phyloP scores from a whole-genome alignment of 2,797 vertebrate species.

The Rhabdophis nuchalis region DNA sequence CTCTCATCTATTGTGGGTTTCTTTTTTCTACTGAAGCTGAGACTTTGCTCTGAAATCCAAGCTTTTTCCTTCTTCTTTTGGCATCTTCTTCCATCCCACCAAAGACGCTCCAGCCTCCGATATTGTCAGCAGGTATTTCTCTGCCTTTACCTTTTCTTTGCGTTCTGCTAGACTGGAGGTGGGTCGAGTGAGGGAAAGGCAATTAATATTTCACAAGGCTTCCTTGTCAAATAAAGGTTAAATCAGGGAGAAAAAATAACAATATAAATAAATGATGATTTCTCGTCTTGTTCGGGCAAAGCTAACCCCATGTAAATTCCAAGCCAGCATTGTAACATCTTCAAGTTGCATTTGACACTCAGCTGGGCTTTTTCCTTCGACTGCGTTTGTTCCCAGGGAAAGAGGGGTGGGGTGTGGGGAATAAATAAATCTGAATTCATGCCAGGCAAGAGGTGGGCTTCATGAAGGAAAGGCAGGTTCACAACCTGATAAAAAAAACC shows the following conservation, averaged over 20 bases:
- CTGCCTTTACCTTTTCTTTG: slow-evolving; percentile 36
- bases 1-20: neutral
- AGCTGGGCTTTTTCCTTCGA: neutral
- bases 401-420: neutral
- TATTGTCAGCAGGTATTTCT: neutral
- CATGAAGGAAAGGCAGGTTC: neutral
- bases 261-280: slow-evolving; percentile 55
- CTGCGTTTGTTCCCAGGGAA: neutral
- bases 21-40: neutral
- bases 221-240: slow-evolving; percentile 56
- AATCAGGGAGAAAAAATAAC: slow-evolving; percentile 42
- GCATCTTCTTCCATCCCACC: neutral
- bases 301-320: slow-evolving; percentile 42
- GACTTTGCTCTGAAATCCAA: neutral
- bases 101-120: rapidly evolving
- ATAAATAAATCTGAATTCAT: neutral
- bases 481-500: neutral
- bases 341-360: slow-evolving; percentile 22
- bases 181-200: neutral
- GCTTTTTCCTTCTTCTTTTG: rapidly evolving
- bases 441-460: neutral
- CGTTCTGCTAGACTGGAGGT: neutral
- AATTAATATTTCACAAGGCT: slow-evolving; percentile 60
- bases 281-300: slow-evolving; percentile 49
- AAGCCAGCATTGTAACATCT: slow-evolving; percentile 28